Evolutionary conservation across 1,140 invertebrate species (phyloP).

Genomic region (Drosophila parabipectinata): DNA sequence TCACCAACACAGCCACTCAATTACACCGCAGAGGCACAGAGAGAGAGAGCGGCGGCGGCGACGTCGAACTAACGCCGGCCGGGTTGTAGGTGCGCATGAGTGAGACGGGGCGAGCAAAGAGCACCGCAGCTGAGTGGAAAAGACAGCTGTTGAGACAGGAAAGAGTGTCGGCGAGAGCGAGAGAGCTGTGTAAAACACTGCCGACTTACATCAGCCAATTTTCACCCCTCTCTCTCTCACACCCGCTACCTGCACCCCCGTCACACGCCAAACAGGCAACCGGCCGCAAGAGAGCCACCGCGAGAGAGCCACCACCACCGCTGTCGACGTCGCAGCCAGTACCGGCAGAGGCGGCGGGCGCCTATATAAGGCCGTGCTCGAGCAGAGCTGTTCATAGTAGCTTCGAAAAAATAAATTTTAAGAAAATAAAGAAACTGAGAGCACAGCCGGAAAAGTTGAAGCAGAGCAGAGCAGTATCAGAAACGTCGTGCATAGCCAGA

Average conservation of each 20-base stretch:
- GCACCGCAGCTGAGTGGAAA: constrained; percentile 34
- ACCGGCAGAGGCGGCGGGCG: constrained; percentile 5
- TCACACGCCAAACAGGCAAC: neutral
- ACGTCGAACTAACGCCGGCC: constrained; percentile 42
- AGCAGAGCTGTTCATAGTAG: constrained; percentile 71
- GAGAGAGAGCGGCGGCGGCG: constrained; percentile 27
- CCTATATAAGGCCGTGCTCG: constrained; percentile 63
- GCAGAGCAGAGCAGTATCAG: constrained; percentile 55
- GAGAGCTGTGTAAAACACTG: constrained; percentile 48
- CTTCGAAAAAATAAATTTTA: constrained; percentile 69
- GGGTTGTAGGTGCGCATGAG: constrained; percentile 76
- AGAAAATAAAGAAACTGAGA: constrained; percentile 37
- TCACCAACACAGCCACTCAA: constrained; percentile 25
- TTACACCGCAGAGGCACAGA: constrained; percentile 10
- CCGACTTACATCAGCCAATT: constrained; percentile 72
- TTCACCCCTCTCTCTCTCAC: constrained; percentile 33
- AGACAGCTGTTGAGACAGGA: constrained; percentile 34
- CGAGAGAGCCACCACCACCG: constrained; percentile 7
- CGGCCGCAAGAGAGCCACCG: neutral
- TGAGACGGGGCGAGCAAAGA: constrained; percentile 36
- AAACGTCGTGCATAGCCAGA: constrained; percentile 67
- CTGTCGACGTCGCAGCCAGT: neutral
- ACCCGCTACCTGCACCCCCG: constrained; percentile 47
- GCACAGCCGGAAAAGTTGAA: constrained; percentile 35
- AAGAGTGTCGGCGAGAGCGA: constrained; percentile 19